These are phyloP conservation scores for Phenganax marumi DNA, from an alignment of 92 coral and sea anemone genomes.

Conservation along the genomic window DNA sequence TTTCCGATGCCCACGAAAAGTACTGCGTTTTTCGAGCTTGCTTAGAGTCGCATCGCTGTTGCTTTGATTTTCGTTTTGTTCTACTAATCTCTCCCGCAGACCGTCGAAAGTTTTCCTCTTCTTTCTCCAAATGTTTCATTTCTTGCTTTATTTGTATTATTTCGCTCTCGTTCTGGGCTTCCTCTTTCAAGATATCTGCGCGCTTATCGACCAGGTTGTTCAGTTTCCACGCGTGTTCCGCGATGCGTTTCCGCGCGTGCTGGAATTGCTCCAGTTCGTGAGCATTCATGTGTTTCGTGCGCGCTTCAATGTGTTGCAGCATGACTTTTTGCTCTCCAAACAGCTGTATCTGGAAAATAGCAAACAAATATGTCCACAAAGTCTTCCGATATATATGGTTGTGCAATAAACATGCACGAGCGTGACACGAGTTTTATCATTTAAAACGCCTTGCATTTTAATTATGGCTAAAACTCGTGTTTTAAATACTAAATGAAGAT, in stretches of 20 bases:
- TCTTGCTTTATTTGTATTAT: neutral
- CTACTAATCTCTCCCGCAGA: neutral
- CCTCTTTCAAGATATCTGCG: constrained; percentile 59
- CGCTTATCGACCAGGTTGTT: constrained; percentile 68
- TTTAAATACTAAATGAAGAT: too few relatives aligned
- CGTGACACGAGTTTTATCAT: too few relatives aligned
- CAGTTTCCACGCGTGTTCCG: constrained; percentile 67
- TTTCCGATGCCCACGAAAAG: neutral
- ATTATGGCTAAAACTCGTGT: too few relatives aligned
- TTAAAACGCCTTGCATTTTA: too few relatives aligned
- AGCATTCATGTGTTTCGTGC: constrained; percentile 47
- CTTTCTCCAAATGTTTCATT: neutral
- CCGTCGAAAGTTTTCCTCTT: constrained; percentile 20
- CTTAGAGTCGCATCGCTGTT: neutral
- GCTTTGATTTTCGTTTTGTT: neutral
- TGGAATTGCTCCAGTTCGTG: constrained; percentile 35
- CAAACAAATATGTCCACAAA: neutral
- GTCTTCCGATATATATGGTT: neutral
- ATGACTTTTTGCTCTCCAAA: constrained; percentile 81
- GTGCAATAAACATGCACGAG: neutral
- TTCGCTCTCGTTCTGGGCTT: constrained; percentile 66
- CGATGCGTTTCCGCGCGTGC: constrained; percentile 50
- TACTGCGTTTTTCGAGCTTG: neutral
- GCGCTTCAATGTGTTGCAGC: constrained; percentile 66
- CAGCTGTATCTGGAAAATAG: constrained; percentile 60